These are phyloP conservation scores for Drosophila meridionalis DNA, from an alignment of 2,888 invertebrate species.

Conservation along the genomic window DNA sequence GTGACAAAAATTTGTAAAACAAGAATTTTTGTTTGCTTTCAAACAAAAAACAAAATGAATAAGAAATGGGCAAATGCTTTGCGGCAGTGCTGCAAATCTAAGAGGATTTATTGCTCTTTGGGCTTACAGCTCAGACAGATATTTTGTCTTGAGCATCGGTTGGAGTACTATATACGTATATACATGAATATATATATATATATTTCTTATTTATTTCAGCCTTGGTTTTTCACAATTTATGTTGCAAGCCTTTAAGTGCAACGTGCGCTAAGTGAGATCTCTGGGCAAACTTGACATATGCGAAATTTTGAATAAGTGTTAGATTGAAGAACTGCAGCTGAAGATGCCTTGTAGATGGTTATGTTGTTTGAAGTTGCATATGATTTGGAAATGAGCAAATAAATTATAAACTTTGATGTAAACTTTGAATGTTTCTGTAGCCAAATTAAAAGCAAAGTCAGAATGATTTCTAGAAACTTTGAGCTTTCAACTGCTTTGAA, in stretches of 20 bases:
- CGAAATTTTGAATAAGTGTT: background rate
- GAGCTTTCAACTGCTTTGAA: background rate
- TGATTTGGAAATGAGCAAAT: background rate
- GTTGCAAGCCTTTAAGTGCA: background rate
- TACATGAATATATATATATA: no score
- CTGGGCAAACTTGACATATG: background rate
- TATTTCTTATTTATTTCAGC: background rate
- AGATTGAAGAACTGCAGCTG: background rate
- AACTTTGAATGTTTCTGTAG: background rate
- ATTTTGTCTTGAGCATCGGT: background rate
- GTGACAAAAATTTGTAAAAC: slow-evolving; percentile 17
- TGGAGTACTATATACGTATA: background rate
- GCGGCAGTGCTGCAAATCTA: background rate
- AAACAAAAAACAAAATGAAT: background rate
- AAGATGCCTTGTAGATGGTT: background rate
- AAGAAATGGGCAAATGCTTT: background rate
- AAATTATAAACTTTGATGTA: background rate
- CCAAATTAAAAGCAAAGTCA: background rate
- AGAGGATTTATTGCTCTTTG: background rate
- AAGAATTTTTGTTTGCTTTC: background rate
- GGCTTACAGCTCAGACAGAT: background rate
- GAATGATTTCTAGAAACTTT: background rate
- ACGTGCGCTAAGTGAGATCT: background rate
- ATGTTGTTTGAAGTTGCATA: background rate
- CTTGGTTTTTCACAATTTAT: background rate